Conservation (phyloP, 2,797 vertebrate species). For the Arrhamphus sclerolepis region DNA sequence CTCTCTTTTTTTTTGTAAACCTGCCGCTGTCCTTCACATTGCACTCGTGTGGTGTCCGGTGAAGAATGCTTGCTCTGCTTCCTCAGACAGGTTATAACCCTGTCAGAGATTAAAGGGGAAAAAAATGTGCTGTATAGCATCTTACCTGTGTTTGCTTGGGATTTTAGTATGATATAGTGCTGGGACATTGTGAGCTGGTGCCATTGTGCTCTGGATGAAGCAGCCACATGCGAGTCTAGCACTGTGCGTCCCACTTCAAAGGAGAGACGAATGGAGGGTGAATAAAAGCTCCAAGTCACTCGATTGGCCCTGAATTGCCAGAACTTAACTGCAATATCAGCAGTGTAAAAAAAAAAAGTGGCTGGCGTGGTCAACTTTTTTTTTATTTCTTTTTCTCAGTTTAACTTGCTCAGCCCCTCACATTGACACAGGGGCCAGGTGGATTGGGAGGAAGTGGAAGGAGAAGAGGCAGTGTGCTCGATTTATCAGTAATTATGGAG, state of each 20-base stretch:
- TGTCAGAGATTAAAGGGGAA: constrained; percentile 28
- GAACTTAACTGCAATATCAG: constrained; percentile 81
- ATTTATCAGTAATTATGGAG: constrained; percentile 84
- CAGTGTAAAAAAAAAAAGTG: constrained; percentile 58
- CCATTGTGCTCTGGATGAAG: constrained; percentile 58
- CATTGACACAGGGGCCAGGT: constrained; percentile 75
- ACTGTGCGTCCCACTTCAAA: constrained; percentile 66
- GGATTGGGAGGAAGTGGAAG: constrained; percentile 65
- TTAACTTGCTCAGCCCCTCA: constrained; percentile 68
- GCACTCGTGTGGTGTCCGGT: constrained; percentile 29
- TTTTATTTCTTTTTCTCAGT: constrained; percentile 25
- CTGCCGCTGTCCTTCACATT: constrained; percentile 35
- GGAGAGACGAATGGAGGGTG: constrained; percentile 64
- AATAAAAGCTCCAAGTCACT: constrained; percentile 74
- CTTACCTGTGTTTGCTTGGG: constrained; percentile 33
- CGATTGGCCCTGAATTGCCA: constrained; percentile 71
- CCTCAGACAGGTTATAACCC: constrained; percentile 43
- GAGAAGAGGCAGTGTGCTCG: constrained; percentile 67
- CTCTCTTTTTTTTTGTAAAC: constrained; percentile 36
- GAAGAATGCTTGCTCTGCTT: constrained; percentile 25
- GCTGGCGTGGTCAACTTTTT: constrained; percentile 65
- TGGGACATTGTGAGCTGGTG: constrained; percentile 41
- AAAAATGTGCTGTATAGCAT: constrained; percentile 27
- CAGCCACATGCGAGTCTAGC: constrained; percentile 42
- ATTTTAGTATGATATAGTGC: constrained; percentile 19